A percentile compares a stretch with the other conserved stretches of the same genome.
Evolutionary conservation across 2,113 vertebrate species (phyloP).

Genomic region (Elanus axillaris): DNA sequence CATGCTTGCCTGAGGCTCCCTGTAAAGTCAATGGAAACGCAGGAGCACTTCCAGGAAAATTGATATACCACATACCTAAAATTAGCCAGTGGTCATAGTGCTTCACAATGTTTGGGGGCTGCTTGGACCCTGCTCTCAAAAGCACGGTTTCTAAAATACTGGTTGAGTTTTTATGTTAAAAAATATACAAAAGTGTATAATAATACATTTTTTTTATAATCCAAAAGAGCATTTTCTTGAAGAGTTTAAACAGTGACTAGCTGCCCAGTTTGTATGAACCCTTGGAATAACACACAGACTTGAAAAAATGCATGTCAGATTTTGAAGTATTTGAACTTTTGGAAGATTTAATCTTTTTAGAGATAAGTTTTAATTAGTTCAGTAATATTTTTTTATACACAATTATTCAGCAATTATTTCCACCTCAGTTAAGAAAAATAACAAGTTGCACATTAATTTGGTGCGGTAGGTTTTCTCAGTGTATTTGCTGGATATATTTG

Average conservation of each 20-base stretch:
- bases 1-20: not conserved
- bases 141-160: not conserved
- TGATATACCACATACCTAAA: not conserved
- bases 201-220: not conserved
- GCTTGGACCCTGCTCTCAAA: not conserved
- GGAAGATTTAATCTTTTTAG: not conserved
- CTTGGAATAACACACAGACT: not conserved
- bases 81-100: not conserved
- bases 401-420: conserved; percentile 24
- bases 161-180: not conserved
- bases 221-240: not conserved
- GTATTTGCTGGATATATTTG: not conserved
- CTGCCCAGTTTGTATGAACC: not conserved
- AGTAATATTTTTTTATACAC: not conserved
- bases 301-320: not conserved
- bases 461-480: not conserved
- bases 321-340: not conserved
- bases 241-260: not conserved
- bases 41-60: not conserved
- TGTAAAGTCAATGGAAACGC: not conserved
- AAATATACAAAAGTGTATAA: not conserved
- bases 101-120: not conserved
- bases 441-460: not conserved
- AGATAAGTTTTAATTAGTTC: not conserved
- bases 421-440: conserved; percentile 19